These are phyloP conservation scores for Desmodus rotundus DNA, from an alignment of 2,113 vertebrate genomes.

Conservation along the genomic window DNA sequence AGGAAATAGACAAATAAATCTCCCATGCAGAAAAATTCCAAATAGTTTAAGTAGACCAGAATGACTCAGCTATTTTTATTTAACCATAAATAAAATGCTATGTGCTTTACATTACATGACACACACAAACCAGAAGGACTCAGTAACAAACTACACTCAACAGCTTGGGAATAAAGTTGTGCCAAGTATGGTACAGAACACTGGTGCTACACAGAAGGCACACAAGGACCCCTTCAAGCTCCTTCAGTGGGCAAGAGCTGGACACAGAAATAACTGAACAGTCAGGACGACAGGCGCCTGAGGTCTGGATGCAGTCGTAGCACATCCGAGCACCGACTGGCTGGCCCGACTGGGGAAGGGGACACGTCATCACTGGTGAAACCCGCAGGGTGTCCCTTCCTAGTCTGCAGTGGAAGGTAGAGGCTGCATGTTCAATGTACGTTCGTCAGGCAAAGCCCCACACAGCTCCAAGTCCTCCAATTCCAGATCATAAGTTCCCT, in stretches of 20 bases:
- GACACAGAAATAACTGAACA: background rate
- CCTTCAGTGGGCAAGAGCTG: background rate
- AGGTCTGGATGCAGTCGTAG: background rate
- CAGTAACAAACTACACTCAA: background rate
- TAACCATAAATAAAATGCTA: background rate
- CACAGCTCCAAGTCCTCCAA: background rate
- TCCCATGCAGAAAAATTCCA: background rate
- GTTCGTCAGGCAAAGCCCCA: background rate
- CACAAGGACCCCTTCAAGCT: background rate
- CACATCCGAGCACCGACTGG: accelerated
- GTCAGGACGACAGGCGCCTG: background rate
- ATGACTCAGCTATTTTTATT: background rate
- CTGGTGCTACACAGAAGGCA: background rate
- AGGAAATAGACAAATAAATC: background rate
- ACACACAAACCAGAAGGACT: background rate
- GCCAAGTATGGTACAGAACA: background rate
- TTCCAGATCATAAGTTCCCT: background rate
- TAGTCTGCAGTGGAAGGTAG: background rate
- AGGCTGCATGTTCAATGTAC: background rate
- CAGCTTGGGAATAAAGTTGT: background rate
- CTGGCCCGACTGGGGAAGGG: background rate
- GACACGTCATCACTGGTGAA: background rate
- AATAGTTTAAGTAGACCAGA: background rate
- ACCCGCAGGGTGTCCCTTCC: too few species aligned
- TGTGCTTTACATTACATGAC: background rate